Base-by-base conservation (phyloP, 2,888 invertebrate genomes). In the Drosophila kuntzei region DNA sequence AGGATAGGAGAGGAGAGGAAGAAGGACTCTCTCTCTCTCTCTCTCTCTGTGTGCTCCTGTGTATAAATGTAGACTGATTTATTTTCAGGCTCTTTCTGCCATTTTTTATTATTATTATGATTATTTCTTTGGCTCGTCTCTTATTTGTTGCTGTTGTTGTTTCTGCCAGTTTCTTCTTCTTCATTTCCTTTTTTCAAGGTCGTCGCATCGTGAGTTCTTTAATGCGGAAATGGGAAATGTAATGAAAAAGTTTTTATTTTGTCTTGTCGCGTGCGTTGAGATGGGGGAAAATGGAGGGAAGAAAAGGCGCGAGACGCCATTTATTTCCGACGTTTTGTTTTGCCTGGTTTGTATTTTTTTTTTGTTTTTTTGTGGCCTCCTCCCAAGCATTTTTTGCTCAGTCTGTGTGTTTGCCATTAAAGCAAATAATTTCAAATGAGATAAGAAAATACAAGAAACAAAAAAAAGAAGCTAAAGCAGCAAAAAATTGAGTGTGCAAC, bases 381-480 rank as follows among this genome's bases (percentile, higher is more conserved):
- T 41, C 14, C 14, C 27, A 16, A n/a, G 18, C 57, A 49, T 61
- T 58, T 58, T 29, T 32, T 44, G 27, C 16, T 20, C 36, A 20
- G 51, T 44, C 55, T 74, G 64, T 80, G 54, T 49, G 62, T 36
- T 54, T 58, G 75, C 89, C 71, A 87, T 83, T 89, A 84, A 84
- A 81, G 85, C 81, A 81, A 87, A 87, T 84, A 87, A 87, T 87
- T 78, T 76, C 71, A 84, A 87, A 89, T 84, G 79, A 87, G 85
- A 89, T 81, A 85, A 84, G 81, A 66, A 73, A 55, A 49, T 53
- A 11, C 18, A 53, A 16, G 53, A 43, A 60, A 32, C 36, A 54
- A 27, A 32, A 16, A 2, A 29, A 39, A 32, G 9, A 22, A 20
- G 20, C 29, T 29, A 36, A 29, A 37, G n/a, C 32, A 51, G 27